phyloP scores from a whole-genome alignment of 2,888 invertebrate genomes.

The Xestia xanthographa region DNA sequence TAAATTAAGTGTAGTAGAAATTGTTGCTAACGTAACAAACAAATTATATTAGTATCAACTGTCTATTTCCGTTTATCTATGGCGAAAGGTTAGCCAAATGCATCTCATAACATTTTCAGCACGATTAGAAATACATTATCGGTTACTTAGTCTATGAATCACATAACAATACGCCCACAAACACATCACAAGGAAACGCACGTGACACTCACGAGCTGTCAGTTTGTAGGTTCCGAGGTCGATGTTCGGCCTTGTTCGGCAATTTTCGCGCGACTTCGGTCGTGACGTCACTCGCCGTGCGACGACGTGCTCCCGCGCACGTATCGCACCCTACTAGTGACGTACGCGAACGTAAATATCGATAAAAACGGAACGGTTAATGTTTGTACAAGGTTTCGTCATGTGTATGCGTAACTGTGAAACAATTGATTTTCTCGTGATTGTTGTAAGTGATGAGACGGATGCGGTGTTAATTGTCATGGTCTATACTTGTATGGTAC shows the following conservation, averaged over 20 bases:
- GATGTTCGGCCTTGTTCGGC: slow-evolving; percentile 86
- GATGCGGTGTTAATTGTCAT: slow-evolving; percentile 1
- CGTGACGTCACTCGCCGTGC: slow-evolving; percentile 75
- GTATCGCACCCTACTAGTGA: slow-evolving; percentile 80
- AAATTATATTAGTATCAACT: slow-evolving; percentile 1
- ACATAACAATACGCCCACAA: slow-evolving; percentile 49
- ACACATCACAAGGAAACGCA: slow-evolving; percentile 58
- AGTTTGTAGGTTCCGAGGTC: slow-evolving; percentile 77
- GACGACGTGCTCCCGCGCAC: slow-evolving; percentile 86
- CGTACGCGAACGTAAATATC: slow-evolving; percentile 73
- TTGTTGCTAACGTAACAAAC: slow-evolving; percentile 12
- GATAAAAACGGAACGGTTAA: slow-evolving; percentile 64
- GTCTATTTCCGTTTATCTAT: slow-evolving; percentile 16
- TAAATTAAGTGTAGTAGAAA: not conserved
- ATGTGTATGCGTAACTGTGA: slow-evolving; percentile 41
- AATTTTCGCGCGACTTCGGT: slow-evolving; percentile 80
- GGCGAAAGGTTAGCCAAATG: slow-evolving; percentile 24
- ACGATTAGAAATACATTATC: slow-evolving; percentile 44
- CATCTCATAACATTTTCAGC: slow-evolving; percentile 6
- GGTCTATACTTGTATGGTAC: not conserved
- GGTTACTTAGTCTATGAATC: slow-evolving; percentile 51
- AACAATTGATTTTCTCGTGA: slow-evolving; percentile 46
- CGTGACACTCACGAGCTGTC: slow-evolving; percentile 66
- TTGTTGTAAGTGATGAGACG: slow-evolving; percentile 13
- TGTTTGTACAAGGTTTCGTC: slow-evolving; percentile 49